These are phyloP conservation scores for Rhizoglyphus robini DNA, from an alignment of 1,140 invertebrate genomes.

Conservation along the genomic window DNA sequence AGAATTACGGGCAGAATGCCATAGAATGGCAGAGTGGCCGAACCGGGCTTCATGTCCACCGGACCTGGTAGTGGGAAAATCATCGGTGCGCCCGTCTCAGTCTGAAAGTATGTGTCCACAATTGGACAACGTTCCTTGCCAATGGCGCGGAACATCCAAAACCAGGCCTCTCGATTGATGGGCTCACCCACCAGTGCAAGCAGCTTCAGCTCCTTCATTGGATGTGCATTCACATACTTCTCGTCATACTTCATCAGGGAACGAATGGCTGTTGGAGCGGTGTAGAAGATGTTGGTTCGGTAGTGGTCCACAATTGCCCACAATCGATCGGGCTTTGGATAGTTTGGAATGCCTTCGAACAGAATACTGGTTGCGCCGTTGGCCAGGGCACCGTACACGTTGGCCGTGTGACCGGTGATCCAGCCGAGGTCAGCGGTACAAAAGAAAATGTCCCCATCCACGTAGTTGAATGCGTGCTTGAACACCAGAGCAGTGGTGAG, in stretches of 20 bases:
- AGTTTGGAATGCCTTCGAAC: constrained; percentile 92
- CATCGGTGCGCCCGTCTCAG: constrained; percentile 74
- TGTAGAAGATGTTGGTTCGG: constrained; percentile 91
- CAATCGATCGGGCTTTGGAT: constrained; percentile 59
- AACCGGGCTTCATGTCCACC: constrained; percentile 89
- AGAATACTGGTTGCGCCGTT: constrained; percentile 67
- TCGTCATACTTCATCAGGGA: constrained; percentile 75
- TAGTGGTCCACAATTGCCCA: constrained; percentile 89
- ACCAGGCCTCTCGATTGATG: constrained; percentile 94
- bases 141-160: constrained; percentile 83
- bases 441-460: constrained; percentile 80
- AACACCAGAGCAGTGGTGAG: constrained; percentile 75
- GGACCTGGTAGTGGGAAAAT: constrained; percentile 85
- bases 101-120: constrained; percentile 98
- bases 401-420: constrained; percentile 94
- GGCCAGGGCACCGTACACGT: constrained; percentile 81
- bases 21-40: constrained; percentile 91
- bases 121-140: constrained; percentile 60
- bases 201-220: constrained; percentile 47
- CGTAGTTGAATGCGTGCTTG: constrained; percentile 89
- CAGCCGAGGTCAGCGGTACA: constrained; percentile 96
- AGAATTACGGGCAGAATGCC: constrained; percentile 75
- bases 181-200: constrained; percentile 91
- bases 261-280: constrained; percentile 91
- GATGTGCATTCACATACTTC: constrained; percentile 40